Conservation (phyloP, 2,797 vertebrate species). For the Chelonia mydas region DNA sequence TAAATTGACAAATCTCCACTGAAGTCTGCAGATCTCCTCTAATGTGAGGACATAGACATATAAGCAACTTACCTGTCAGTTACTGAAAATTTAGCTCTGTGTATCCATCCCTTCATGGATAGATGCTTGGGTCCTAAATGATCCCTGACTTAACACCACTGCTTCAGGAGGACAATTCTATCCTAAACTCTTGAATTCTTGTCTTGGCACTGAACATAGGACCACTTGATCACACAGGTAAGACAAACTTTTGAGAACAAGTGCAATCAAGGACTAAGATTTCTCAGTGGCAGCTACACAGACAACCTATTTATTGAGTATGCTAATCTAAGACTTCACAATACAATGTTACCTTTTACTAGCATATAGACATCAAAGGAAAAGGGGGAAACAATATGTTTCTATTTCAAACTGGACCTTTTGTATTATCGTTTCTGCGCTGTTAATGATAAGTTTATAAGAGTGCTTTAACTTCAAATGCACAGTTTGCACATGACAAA, state of each 20-base stretch:
- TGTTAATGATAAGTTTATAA: background rate
- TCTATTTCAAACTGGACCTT: background rate
- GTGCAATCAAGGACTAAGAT: background rate
- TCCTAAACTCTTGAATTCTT: accelerated
- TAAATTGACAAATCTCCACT: background rate
- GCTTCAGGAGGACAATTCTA: background rate
- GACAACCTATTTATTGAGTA: background rate
- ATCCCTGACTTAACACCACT: background rate
- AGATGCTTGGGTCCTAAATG: background rate
- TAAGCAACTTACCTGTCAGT: background rate
- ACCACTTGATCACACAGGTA: background rate
- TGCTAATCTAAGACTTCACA: background rate
- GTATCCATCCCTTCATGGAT: background rate
- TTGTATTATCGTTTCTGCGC: background rate
- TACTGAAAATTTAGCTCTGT: background rate
- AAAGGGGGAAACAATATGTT: background rate
- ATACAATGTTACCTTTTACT: background rate
- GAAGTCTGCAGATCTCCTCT: background rate
- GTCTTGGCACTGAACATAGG: background rate
- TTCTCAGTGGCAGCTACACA: background rate
- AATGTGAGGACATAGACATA: background rate
- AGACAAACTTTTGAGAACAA: constrained; percentile 5
- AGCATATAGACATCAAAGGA: background rate
- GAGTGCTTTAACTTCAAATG: background rate
- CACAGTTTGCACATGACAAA: background rate